Conservation (phyloP, 2,113 vertebrate species). For the Pardalotus punctatus region DNA sequence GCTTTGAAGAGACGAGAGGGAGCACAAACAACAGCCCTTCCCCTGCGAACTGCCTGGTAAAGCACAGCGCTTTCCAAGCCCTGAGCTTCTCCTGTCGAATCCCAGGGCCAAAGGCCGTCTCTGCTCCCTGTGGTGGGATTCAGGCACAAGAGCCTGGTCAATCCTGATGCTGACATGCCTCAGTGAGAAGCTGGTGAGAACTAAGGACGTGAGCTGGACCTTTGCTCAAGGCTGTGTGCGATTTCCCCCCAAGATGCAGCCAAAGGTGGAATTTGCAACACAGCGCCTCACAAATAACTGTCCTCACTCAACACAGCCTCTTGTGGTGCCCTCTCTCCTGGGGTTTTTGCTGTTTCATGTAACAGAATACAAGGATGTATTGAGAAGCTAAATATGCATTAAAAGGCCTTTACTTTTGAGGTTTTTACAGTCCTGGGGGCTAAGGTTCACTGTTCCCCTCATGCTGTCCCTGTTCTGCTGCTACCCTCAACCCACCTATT, state of each 20-base stretch:
- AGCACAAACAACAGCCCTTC: neutral
- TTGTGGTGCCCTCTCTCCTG: neutral
- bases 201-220: neutral
- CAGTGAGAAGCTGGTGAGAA: neutral
- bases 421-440: neutral
- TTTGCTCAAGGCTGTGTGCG: neutral
- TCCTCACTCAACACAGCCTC: neutral
- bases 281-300: neutral
- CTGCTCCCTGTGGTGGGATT: fast-evolving
- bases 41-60: fast-evolving
- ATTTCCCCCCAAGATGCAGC: neutral
- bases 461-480: neutral
- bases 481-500: fast-evolving
- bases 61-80: neutral
- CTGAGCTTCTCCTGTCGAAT: neutral
- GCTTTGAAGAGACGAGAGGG: neutral
- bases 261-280: neutral
- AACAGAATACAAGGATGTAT: neutral
- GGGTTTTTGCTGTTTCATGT: neutral
- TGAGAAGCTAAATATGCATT: neutral
- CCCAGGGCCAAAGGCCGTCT: fast-evolving
- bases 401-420: neutral
- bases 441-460: neutral
- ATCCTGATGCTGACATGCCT: fast-evolving
- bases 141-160: neutral